Evolutionary conservation across 2,888 invertebrate genomes (phyloP), one percentile per base, ranked within the genome.

Genomic region (Lottia gigantea): DNA sequence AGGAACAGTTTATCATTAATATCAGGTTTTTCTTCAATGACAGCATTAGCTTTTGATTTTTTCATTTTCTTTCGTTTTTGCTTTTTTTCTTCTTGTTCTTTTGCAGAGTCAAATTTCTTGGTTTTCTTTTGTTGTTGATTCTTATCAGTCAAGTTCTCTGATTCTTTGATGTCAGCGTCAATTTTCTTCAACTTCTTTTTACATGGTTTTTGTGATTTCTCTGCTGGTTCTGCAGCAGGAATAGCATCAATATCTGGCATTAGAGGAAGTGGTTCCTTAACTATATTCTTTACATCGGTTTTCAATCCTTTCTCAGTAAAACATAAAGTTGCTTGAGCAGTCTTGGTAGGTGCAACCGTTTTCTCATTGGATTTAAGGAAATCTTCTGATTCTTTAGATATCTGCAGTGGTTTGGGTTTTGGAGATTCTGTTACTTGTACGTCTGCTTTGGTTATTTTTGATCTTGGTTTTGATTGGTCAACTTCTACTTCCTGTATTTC

Each of bases 321-420:
- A 64, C 75, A 71, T 1, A 81, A 68, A 23, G 78, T 80, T 23
- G 79, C 73, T 64, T 80, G 80, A 15, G 77, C 75, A 7, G 76
- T 75, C 64, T 72, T 71, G 64, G 64, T 46, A 65, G 63, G 63
- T 67, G 72, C n/a, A 62, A 16, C 31, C 25, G n/a, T 16, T 14
- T 16, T 66, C 7, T 46, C 45, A 2, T 23, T 23, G 14, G 19
- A 23, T 19, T 19, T 55, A 12, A 55, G 23, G 14, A 55, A 55
- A 12, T 19, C 55, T 55, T 55, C 23, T 15, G 19, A 19, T 55
- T 55, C 55, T 19, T 55, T 55, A 23, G 55, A 55, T 7, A 55
- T 23, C 23, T 19, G 23, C 7, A 40, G 40, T 19, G 19, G 19
- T 23, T 23, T 23, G 23, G 23, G 55, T 55, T 55, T 55, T 23